Evolutionary conservation across 1,140 invertebrate species (phyloP).

Genomic region (Subanguina moxae): DNA sequence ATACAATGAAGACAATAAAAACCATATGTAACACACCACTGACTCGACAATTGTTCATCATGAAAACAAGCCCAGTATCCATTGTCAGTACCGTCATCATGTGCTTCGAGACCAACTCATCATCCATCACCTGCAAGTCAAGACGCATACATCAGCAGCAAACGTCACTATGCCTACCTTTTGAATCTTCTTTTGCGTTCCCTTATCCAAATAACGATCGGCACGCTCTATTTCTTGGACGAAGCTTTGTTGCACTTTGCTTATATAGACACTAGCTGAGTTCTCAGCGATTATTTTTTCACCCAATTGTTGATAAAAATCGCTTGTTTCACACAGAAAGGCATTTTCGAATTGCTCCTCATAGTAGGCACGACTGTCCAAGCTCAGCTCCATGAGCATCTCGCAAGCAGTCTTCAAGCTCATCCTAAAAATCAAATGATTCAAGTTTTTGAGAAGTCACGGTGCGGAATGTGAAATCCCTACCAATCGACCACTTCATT

Average conservation of each 20-base stretch:
- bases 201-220: conserved; percentile 92
- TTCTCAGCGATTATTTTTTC: conserved; percentile 98
- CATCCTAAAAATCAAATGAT: conserved; percentile 65
- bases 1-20: no score
- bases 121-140: conserved; percentile 95
- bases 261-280: conserved; percentile 95
- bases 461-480: conserved; percentile 2
- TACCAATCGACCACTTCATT: conserved; percentile 88
- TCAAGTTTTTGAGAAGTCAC: not conserved
- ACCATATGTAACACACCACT: conserved; percentile 67
- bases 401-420: conserved; percentile 97
- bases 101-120: conserved; percentile 76
- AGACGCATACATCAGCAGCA: no score
- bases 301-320: conserved; percentile 97
- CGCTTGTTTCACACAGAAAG: conserved; percentile 90
- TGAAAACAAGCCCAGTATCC: conserved; percentile 96
- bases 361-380: conserved; percentile 87
- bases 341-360: conserved; percentile 98
- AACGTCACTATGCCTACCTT: no score
- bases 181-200: conserved; percentile 87
- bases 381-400: conserved; percentile 95
- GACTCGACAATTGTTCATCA: conserved; percentile 75
- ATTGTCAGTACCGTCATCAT: conserved; percentile 99
- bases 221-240: conserved; percentile 93
- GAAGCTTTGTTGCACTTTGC: conserved; percentile 91